Evolutionary conservation across 2,797 vertebrate species (phyloP), one percentile per base, ranked within the genome.

Genomic region (Setipinna tenuifilis): DNA sequence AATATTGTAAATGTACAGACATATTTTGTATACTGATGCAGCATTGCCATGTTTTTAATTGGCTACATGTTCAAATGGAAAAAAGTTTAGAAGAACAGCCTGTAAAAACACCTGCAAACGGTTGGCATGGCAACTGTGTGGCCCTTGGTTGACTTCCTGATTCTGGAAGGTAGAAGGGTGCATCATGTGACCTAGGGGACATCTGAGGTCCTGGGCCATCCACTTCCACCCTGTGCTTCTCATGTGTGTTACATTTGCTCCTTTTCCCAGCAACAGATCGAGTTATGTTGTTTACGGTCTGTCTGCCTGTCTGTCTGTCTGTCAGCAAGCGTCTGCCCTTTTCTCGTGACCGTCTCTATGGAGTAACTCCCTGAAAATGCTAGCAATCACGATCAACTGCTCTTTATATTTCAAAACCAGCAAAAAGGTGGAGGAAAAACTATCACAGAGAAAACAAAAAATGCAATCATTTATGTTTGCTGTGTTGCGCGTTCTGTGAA

Each of bases 1-100:
- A 93, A 96, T 94, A 95, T 88, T 95, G 92, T 95, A 96, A 85
- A 95, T 96, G 93, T 95, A 95, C 90, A 96, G 94, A 95, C 92
- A 93, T 96, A 96, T 96, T 96, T 96, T 96, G 88, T 96, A 96
- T 95, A 94, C 88, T 44, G 92, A 93, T 84, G 89, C 91, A 82
- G 90, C 93, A 91, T 95, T 90, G 93, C 92, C 94, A 94, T 95
- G 95, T 95, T 95, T 78, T 94, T 94, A 93, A 94, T 95, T 91
- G 93, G 90, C 2, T 88, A 89, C 48, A 81, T 87, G 88, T 88
- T 89, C 75, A 92, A 91, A 92, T 87, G 85, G 87, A 86, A 90
- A 68, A 31, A 71, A 16, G 65, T 31, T 71, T n/a, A 71, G 28
- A 12, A 81, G 59, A 61, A 78, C 25, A 59, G 81, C 71, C 81